Base-by-base conservation (phyloP, 2,888 invertebrate genomes). In the Cephalotes varians region DNA sequence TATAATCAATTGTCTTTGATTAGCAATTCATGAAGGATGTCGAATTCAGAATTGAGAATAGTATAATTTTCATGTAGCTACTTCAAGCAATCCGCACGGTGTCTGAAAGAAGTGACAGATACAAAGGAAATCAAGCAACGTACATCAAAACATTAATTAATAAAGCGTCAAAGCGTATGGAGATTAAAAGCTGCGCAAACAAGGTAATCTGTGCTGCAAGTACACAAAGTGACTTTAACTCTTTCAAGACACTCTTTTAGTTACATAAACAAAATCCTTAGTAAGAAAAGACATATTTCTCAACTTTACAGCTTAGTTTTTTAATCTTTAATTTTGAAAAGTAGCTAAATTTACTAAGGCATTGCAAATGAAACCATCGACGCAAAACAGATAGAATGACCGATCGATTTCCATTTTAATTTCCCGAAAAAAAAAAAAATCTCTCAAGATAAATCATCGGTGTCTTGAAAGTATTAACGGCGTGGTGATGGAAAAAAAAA, bases 71-170 rank as follows among this genome's bases (percentile, higher is more conserved):
- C 25, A 34, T 34, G 9, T 49, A 76, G 44, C 15, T 76, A 40
- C 25, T n/a, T n/a, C n/a, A 40, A 69, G 34, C 25, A 64, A 65
- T 7, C 18, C 25, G 25, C n/a, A 21, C 12, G 25, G 12, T 25
- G 34, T 28, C 21, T 28, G 37, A 72, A 40, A 76, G 12, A 51
- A 67, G 25, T 28, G n/a, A 67, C 12, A 67, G 5, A 51, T 28
- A 69, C 15, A 56, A 69, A 69, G 40, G 12, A 31, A 40, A 31
- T 56, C 40, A 67, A 62, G 74, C 62, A 74, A 6, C n/a, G n/a
- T 74, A 15, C 18, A 31, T 40, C 10, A 10, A 40, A 34, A 65
- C 21, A 40, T n/a, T 25, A 74, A 74, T 18, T 31, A 62, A 44
- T 21, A 21, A 56, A 71, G 40, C 40, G 12, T 60, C 6, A 60